A percentile compares a stretch with the other conserved stretches of the same genome.
These are phyloP conservation scores for Diplodus sargus DNA, from an alignment of 2,797 vertebrate species.

Conservation along the genomic window DNA sequence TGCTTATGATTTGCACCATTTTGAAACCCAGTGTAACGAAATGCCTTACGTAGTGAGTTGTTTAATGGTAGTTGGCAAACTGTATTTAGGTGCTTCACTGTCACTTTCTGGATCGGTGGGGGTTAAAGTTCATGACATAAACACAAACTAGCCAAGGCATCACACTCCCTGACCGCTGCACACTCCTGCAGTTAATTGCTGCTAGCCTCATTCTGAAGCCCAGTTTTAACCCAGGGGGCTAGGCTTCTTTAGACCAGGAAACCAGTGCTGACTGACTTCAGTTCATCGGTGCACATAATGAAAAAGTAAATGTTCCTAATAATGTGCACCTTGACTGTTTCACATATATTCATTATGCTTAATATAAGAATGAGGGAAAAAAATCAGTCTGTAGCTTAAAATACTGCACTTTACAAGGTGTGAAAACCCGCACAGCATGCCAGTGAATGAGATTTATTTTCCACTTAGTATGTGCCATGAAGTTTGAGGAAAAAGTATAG, in stretches of 20 bases:
- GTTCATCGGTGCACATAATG: neutral
- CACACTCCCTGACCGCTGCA: too few relatives aligned
- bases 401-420: neutral
- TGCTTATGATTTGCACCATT: too few relatives aligned
- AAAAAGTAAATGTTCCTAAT: too few relatives aligned
- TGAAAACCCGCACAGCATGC: conserved; percentile 9
- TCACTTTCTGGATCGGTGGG: too few relatives aligned
- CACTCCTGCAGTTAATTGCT: too few relatives aligned
- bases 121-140: too few relatives aligned
- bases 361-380: neutral
- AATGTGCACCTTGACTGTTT: neutral
- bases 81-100: too few relatives aligned
- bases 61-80: too few relatives aligned
- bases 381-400: conserved; percentile 14
- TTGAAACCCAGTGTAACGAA: too few relatives aligned
- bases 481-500: conserved; percentile 40
- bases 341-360: neutral
- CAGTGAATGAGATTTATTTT: conserved; percentile 18
- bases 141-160: too few relatives aligned
- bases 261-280: neutral
- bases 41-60: too few relatives aligned
- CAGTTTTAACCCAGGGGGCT: neutral
- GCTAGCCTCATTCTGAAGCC: too few relatives aligned
- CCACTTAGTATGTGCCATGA: conserved; percentile 18
- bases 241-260: neutral